Evolutionary conservation across 2,113 vertebrate species (phyloP), one percentile per base, ranked within the genome.

Genomic region (Rhegmatorhina hoffmannsi): DNA sequence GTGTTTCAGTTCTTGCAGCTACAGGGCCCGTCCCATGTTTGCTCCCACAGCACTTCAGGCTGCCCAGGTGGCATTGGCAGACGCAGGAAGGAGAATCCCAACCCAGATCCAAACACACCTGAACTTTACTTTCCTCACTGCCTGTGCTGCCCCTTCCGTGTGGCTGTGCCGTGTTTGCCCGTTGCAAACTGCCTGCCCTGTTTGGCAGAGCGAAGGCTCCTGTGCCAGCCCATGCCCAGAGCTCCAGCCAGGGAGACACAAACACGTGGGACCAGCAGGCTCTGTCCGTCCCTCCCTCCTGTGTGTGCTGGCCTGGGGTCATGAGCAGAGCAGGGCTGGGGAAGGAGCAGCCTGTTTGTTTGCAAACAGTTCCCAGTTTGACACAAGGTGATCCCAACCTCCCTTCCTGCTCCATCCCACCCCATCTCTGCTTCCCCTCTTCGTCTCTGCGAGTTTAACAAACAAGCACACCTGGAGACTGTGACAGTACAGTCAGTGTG

Each of bases 311-410:
- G 80, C 87, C 89, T 18, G 1, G 28, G 70, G 80, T 73, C 64
- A 43, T 2, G 49, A 1, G 75, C 60, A 34, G 56, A 80, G 75
- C 87, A 46, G 29, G 0, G 34, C 83, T 3, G 10, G 11, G 64
- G 86, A 82, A 77, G 91, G 90, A 93, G 84, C 63, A 64, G 67
- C 5, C 38, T 95, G 21, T 92, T 95, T 95, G 89, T 88, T 92
- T 92, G 38, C 88, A 90, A 93, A 94, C 85, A 84, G 2, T 1
- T 4, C 5, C 8, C 17, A 64, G 50, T 38, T 34, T 31, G 88
- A 55, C 63, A 67, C 59, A 1, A 44, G 82, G 67, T 33, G 87
- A 90, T 86, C 62, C 72, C 87, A 21, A 80, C 86, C 66, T 58
- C 92, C 55, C 74, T 29, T 77, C 80, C 69, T 0, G 2, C 88